These are phyloP conservation scores for Eriocheir sinensis DNA, from an alignment of 1,140 invertebrate genomes.

Conservation along the genomic window DNA sequence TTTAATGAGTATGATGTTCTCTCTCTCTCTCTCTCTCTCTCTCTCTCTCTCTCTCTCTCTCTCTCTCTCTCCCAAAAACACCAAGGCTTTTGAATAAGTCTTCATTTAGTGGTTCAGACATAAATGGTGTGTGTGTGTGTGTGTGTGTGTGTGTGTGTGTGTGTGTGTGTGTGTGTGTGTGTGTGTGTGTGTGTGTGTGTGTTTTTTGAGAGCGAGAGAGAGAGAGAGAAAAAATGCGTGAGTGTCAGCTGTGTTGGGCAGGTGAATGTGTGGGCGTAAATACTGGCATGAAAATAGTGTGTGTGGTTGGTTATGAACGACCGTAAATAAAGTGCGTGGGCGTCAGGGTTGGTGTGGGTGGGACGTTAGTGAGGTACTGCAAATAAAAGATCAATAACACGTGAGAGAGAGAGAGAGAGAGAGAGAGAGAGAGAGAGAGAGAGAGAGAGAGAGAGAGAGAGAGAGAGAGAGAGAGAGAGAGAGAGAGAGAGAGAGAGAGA, in stretches of 20 bases:
- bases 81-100: too few relatives aligned
- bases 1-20: not conserved
- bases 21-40: slow-evolving; percentile 31
- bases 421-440: slow-evolving; percentile 57
- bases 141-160: too few relatives aligned
- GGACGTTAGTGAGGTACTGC: not conserved
- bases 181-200: too few relatives aligned
- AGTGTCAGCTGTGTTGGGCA: not conserved
- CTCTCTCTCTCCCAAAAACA: slow-evolving; percentile 31
- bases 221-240: not conserved
- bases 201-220: too few relatives aligned
- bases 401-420: slow-evolving; percentile 32
- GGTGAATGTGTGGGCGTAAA: not conserved
- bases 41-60: slow-evolving; percentile 44
- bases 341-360: not conserved
- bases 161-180: too few relatives aligned
- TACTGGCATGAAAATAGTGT: not conserved
- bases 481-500: slow-evolving; percentile 51
- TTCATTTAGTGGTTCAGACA: too few relatives aligned
- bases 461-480: slow-evolving; percentile 49
- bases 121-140: too few relatives aligned
- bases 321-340: not conserved
- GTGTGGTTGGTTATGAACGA: not conserved
- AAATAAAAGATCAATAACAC: not conserved
- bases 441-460: slow-evolving; percentile 40